phyloP scores from a whole-genome alignment of 2,113 vertebrate species.

The Gymnobelideus leadbeateri region DNA sequence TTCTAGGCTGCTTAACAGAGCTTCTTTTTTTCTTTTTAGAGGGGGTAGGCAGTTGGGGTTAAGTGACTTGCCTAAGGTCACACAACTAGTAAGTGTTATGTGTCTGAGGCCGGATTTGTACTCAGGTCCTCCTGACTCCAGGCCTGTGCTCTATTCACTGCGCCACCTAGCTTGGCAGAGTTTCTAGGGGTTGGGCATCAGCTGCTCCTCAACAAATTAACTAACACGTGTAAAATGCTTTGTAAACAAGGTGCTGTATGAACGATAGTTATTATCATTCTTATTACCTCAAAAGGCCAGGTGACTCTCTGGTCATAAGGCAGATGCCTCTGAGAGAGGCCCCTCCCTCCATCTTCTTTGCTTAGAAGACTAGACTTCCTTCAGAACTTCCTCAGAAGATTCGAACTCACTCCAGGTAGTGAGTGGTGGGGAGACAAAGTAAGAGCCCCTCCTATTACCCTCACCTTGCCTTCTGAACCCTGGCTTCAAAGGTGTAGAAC shows the following conservation, averaged over 20 bases:
- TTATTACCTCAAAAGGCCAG: neutral
- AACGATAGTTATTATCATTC: neutral
- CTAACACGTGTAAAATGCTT: neutral
- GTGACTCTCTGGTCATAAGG: neutral
- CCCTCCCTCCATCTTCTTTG: neutral
- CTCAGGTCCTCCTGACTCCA: too few species aligned
- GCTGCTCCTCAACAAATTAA: neutral
- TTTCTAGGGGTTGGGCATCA: neutral
- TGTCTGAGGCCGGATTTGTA: too few species aligned
- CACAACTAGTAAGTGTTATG: too few species aligned
- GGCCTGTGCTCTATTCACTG: too few species aligned
- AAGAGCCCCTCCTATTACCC: neutral
- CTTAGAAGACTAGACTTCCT: neutral
- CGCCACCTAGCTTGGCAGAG: neutral
- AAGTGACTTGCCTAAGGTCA: too few species aligned
- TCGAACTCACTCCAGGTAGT: neutral
- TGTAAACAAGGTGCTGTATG: neutral
- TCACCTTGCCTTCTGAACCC: neutral
- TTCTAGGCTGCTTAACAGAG: neutral
- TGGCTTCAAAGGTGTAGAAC: neutral
- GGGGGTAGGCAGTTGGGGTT: too few species aligned
- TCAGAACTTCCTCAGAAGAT: neutral
- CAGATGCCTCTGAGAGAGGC: neutral
- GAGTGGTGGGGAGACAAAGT: neutral
- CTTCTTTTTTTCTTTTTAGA: neutral